A percentile compares a stretch with the other conserved stretches of the same genome.
Conservation (phyloP, 2,888 invertebrate species). For the Euclidia mi region DNA sequence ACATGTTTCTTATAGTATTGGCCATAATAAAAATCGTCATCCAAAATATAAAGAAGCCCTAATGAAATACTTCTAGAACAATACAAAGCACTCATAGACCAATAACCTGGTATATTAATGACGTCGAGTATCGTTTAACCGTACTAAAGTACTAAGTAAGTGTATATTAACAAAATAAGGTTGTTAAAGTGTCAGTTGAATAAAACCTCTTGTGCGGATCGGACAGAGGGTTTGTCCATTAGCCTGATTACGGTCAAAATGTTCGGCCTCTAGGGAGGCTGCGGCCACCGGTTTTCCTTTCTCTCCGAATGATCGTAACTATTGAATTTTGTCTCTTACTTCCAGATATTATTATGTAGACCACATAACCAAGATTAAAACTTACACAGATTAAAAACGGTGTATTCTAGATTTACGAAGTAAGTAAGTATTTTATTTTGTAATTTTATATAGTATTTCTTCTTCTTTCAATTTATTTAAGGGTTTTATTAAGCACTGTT, state of each 20-base stretch:
- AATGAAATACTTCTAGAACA: too few species aligned
- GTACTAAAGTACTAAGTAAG: constrained; percentile 70
- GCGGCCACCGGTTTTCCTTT: constrained; percentile 72
- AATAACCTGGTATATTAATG: constrained; percentile 53
- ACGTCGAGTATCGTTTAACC: constrained; percentile 53
- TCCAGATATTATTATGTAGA: constrained; percentile 34
- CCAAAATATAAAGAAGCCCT: too few species aligned
- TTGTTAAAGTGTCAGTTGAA: constrained; percentile 78
- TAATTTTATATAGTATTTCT: too few species aligned
- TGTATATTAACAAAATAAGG: constrained; percentile 77
- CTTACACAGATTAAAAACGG: constrained; percentile 4
- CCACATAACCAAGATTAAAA: constrained; percentile 31
- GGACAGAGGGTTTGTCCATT: constrained; percentile 85
- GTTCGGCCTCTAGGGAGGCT: constrained; percentile 74
- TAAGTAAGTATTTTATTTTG: too few species aligned
- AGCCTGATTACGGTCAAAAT: constrained; percentile 87
- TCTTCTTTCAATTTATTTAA: too few species aligned
- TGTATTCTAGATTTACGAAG: not conserved
- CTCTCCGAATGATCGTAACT: constrained; percentile 60
- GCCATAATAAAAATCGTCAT: too few species aligned
- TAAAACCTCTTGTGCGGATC: constrained; percentile 75
- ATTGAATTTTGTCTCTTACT: constrained; percentile 50
- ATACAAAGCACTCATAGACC: too few species aligned
- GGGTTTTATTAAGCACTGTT: too few species aligned
- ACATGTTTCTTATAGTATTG: too few species aligned